Percentiles rank a stretch among this genome's conserved stretches.
Evolutionary conservation across 1,140 invertebrate species (phyloP).

Genomic region (Trichonephila clavipes): DNA sequence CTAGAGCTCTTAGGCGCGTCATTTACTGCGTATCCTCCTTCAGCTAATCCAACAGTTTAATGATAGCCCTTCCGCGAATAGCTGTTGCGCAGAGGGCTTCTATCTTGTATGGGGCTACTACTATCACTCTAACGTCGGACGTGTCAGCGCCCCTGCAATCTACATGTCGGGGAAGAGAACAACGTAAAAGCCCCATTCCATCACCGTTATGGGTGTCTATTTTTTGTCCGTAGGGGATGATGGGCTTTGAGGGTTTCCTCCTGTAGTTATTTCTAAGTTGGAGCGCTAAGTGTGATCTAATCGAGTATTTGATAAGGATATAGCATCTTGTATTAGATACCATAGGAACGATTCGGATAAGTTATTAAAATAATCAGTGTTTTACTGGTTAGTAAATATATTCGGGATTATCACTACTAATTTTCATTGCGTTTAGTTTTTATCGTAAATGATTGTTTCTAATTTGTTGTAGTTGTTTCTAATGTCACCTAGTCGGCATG

Average conservation of each 20-base stretch:
- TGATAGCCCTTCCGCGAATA: slow-evolving; percentile 23
- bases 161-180: slow-evolving; percentile 14
- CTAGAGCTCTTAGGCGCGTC: slow-evolving; percentile 26
- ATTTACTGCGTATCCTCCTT: slow-evolving; percentile 34
- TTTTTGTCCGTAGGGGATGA: no score
- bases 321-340: neutral
- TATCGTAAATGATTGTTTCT: no score
- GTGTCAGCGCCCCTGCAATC: slow-evolving; percentile 6
- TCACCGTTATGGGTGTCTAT: neutral
- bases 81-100: slow-evolving; percentile 42
- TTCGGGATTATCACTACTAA: no score
- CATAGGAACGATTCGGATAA: no score
- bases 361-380: no score
- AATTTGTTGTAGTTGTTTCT: no score
- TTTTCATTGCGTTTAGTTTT: no score
- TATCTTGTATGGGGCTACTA: neutral
- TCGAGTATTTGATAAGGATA: neutral
- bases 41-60: slow-evolving; percentile 56
- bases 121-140: slow-evolving; percentile 2
- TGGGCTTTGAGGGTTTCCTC: no score
- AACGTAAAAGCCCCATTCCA: neutral
- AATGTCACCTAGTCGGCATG: no score
- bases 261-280: no score
- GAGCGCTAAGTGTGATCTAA: no score
- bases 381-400: no score